Conservation (phyloP, 2,888 invertebrate genomes). For the Lissocephala sabroskyi region DNA sequence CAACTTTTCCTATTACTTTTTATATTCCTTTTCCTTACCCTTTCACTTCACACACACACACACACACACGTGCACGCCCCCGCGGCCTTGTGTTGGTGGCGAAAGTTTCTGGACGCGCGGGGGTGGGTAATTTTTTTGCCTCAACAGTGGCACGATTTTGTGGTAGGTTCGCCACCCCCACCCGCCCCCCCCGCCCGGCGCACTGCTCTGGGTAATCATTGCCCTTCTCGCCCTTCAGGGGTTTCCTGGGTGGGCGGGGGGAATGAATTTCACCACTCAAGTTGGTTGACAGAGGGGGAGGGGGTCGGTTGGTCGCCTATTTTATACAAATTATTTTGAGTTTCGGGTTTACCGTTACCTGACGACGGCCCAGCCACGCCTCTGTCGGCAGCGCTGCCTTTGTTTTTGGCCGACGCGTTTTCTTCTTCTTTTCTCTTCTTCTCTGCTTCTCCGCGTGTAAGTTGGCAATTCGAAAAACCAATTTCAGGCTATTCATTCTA, state of each 20-base stretch:
- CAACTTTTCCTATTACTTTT: constrained; percentile 23
- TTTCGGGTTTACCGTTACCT: constrained; percentile 51
- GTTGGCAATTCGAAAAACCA: not conserved
- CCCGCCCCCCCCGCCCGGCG: no score
- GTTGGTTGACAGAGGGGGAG: not conserved
- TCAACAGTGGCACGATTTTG: not conserved
- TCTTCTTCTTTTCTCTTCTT: not conserved
- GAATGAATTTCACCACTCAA: constrained; percentile 41
- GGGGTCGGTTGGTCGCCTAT: constrained; percentile 31
- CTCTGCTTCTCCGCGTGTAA: not conserved
- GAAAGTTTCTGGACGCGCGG: no score
- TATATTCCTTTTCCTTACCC: not conserved
- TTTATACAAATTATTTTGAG: constrained; percentile 58
- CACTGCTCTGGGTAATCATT: no score
- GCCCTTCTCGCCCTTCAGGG: constrained; percentile 7
- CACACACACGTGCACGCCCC: not conserved
- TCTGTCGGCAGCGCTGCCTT: no score
- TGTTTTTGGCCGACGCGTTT: no score
- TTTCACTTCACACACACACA: not conserved
- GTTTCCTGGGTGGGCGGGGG: constrained; percentile 15
- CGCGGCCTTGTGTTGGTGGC: no score
- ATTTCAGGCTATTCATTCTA: no score
- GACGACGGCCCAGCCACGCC: no score
- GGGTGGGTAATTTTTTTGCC: constrained; percentile 17
- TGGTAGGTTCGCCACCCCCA: constrained; percentile 1